Evolutionary conservation across 2,888 invertebrate species (phyloP), one percentile per base, ranked within the genome.

Genomic region (Lepidocyrtinus sp.): DNA sequence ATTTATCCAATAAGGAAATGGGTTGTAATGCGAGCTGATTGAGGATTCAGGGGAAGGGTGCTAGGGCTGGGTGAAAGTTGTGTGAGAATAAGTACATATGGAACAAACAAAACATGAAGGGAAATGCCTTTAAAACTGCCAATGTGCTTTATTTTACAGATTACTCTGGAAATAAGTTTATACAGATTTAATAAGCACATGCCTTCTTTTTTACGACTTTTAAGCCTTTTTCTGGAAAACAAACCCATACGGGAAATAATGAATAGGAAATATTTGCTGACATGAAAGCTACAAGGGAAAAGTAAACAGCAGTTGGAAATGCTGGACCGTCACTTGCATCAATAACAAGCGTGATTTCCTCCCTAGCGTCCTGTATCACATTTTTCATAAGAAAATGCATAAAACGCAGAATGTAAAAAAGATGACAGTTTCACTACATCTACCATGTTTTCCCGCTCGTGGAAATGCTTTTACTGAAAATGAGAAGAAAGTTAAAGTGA

Each of bases 1-100:
- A 68, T 26, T 50, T 46, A 75, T 70, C 46, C 69, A 75, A 75
- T 69, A 75, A 69, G 19, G 55, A 63, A 75, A 69, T 70, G 27
- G 26, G 36, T 12, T 36, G 36, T 36, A 36, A 36, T 36, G 36
- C 36, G 36, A 36, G 12, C 36, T 36, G 36, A 36, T 5, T 7
- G 36, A 7, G 36, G 12, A 36, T n/a, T n/a, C n/a, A n/a, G n/a
- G n/a, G n/a, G n/a, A n/a, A n/a, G n/a, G n/a, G n/a, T n/a, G n/a
- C n/a, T n/a, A n/a, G n/a, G n/a, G n/a, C n/a, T n/a, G 12, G 36
- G 36, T 36, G 36, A 36, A 36, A 36, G 36, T 36, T 36, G 36
- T 36, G 12, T 5, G 5, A 36, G 5, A 36, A 12, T 36, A 36
- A 7, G 36, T 7, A 5, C 36, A 36, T 36, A 12, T 12, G 36